Percentiles rank a stretch among this genome's conserved stretches.
Evolutionary conservation across 2,797 vertebrate genomes (phyloP).

Genomic region (Microctenopoma stevenorrisi): DNA sequence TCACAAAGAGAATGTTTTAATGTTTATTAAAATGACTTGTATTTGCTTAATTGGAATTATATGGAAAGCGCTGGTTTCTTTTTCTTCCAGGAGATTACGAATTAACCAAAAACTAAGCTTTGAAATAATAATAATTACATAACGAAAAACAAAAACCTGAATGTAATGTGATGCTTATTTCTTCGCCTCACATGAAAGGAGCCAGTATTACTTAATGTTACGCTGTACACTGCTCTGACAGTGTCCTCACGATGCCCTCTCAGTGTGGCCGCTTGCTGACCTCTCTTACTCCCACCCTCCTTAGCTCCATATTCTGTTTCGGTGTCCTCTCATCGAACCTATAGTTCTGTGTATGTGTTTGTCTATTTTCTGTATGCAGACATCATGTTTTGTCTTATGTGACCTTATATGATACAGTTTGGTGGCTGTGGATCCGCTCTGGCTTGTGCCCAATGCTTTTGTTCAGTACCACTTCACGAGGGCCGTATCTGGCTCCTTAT

Average conservation of each 20-base stretch:
- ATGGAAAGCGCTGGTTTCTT: neutral
- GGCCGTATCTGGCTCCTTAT: slow-evolving; percentile 47
- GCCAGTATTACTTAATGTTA: slow-evolving; percentile 60
- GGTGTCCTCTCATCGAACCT: slow-evolving; percentile 42
- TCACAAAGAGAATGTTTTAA: neutral
- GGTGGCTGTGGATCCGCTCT: slow-evolving; percentile 19
- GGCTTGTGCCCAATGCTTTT: slow-evolving; percentile 51
- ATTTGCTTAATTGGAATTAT: neutral
- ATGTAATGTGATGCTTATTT: slow-evolving; percentile 11
- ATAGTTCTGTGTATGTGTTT: slow-evolving; percentile 37
- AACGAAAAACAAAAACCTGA: neutral
- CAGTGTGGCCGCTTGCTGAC: slow-evolving; percentile 73
- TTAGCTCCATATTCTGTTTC: slow-evolving; percentile 52
- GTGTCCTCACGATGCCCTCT: slow-evolving; percentile 76
- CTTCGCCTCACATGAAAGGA: slow-evolving; percentile 17
- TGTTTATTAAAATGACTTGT: neutral
- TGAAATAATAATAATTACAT: slow-evolving; percentile 1
- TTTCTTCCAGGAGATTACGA: neutral
- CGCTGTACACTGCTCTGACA: slow-evolving; percentile 59
- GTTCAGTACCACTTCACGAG: slow-evolving; percentile 36
- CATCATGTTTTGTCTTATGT: slow-evolving; percentile 38
- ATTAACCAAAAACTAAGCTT: neutral
- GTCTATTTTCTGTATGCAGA: slow-evolving; percentile 4
- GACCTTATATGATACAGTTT: slow-evolving; percentile 44
- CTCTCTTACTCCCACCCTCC: slow-evolving; percentile 59